Evolutionary conservation across 2,797 vertebrate genomes (phyloP), one percentile per base, ranked within the genome.

Genomic region (Scolopax bukidnonensis): DNA sequence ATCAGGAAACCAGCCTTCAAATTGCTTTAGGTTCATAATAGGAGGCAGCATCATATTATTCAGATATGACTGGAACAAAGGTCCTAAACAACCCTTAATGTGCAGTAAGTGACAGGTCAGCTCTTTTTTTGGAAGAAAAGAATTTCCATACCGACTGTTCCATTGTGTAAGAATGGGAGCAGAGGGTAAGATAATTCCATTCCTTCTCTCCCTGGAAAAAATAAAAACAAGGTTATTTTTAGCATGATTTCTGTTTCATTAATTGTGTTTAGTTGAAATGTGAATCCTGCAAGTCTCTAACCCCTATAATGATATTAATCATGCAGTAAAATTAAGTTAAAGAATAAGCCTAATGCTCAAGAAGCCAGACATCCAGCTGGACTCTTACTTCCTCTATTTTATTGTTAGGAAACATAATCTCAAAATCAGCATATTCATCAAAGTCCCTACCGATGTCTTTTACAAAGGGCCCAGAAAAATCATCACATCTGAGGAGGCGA

Each of bases 151-250:
- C 63, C 27, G 73, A 24, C 21, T 2, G 1, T 68, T 89, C 45
- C 38, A 73, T 81, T 96, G 80, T 90, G 87, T 70, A 95, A 94
- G 82, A 95, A 95, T 6, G 19, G 59, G 88, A 95, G 51, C 77
- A 95, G 41, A 95, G 91, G 61, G 73, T 57, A 93, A 71, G 16
- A 67, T 11, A 89, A 87, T 80, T 70, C 53, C 11, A 51, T 84
- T 90, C 71, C 24, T 90, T 6, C 2, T 64, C 51, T 23, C 77
- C 9, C 33, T 27, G 36, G 5, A 14, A 63, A 47, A 74, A 74
- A 33, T 2, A 10, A 47, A 73, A 68, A 4, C 3, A 17, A 23
- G 0, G 1, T 65, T 74, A 67, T 78, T 89, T 93, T 89, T 80
- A 75, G 32, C 5, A 2, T 28, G 16, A n/a, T 71, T 90, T 81